phyloP scores from a whole-genome alignment of 2,113 vertebrate species.

The Leucopsar rothschildi region DNA sequence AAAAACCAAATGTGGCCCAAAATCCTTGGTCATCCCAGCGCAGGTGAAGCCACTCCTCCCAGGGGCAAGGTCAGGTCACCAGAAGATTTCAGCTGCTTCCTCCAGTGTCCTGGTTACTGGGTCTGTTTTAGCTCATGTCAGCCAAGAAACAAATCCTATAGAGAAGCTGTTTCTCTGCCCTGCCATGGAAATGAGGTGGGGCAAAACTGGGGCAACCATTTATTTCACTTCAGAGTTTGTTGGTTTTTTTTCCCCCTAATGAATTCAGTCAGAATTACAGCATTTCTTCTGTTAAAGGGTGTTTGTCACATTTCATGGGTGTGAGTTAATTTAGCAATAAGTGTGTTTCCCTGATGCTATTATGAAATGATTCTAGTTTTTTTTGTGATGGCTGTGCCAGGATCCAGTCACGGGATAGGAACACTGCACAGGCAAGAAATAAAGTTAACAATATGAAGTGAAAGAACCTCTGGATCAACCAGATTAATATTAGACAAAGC shows the following conservation, averaged over 20 bases:
- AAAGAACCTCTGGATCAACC: neutral
- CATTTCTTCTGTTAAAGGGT: neutral
- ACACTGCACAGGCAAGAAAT: neutral
- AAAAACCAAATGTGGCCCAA: neutral
- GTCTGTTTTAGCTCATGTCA: neutral
- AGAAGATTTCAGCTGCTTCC: neutral
- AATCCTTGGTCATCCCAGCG: neutral
- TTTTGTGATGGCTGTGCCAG: neutral
- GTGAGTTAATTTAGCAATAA: constrained; percentile 32
- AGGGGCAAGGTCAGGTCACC: neutral
- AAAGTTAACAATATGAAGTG: neutral
- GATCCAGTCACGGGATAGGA: neutral
- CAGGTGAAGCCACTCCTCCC: neutral
- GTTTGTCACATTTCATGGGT: neutral
- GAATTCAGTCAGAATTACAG: constrained; percentile 23
- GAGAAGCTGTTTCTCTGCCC: neutral
- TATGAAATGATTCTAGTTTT: neutral
- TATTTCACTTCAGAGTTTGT: neutral
- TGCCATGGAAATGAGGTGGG: neutral
- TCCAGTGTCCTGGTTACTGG: neutral
- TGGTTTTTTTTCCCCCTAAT: neutral
- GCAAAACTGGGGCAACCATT: neutral
- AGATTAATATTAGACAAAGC: neutral
- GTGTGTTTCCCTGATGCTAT: neutral
- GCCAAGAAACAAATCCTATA: neutral